A percentile compares a stretch with the other conserved stretches of the same genome.
Evolutionary conservation across 2,113 vertebrate species (phyloP).

Genomic region (Hylia prasina): DNA sequence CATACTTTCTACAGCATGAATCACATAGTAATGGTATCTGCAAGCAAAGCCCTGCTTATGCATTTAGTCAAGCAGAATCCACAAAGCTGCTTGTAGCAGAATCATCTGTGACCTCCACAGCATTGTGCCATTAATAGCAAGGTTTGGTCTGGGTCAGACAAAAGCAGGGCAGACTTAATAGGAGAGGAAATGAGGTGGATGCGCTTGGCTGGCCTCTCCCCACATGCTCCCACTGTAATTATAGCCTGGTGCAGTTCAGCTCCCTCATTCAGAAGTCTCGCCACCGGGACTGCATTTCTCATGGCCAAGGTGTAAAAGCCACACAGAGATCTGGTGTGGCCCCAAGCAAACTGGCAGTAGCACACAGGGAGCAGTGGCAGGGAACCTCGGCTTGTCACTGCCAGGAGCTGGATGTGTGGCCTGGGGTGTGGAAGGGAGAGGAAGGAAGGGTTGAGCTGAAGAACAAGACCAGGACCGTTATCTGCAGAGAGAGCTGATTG

Average conservation of each 20-base stretch:
- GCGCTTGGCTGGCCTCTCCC: neutral
- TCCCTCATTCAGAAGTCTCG: neutral
- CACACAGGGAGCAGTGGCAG: neutral
- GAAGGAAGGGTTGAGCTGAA: neutral
- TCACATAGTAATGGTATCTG: neutral
- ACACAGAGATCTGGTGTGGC: accelerated
- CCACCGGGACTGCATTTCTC: neutral
- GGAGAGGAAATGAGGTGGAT: conserved; percentile 59
- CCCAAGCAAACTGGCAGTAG: neutral
- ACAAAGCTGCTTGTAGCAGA: neutral
- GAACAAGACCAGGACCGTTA: neutral
- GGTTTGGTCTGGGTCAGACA: conserved; percentile 42
- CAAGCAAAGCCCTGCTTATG: neutral
- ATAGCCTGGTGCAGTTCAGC: neutral
- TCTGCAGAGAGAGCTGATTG: neutral
- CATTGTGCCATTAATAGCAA: neutral
- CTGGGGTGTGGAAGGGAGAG: neutral
- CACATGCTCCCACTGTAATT: neutral
- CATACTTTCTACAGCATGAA: neutral
- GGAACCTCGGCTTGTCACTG: neutral
- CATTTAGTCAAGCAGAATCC: neutral
- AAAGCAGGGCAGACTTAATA: conserved; percentile 47
- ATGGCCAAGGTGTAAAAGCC: neutral
- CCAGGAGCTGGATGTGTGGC: neutral
- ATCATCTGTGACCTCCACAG: conserved; percentile 25